Conservation (phyloP, 1,140 invertebrate genomes). For the Triops cancriformis region DNA sequence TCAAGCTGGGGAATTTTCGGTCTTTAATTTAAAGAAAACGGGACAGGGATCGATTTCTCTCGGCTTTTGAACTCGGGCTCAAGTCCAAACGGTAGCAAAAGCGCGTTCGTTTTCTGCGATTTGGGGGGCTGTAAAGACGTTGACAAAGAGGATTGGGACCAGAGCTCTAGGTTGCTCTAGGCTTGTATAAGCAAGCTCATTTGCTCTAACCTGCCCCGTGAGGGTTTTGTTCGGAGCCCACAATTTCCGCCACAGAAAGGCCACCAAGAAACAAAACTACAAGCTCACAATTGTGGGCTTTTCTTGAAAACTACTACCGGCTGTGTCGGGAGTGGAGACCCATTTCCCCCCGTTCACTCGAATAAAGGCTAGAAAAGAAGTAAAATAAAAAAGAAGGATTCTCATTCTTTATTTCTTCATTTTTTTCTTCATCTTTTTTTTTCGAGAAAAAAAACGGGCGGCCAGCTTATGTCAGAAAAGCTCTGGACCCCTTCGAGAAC, state of each 20-base stretch:
- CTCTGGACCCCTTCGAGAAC: background rate
- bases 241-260: background rate
- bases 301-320: too few species aligned
- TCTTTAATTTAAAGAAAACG: too few species aligned
- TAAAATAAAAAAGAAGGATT: background rate
- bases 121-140: background rate
- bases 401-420: background rate
- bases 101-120: background rate
- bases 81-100: background rate
- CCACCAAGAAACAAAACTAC: background rate
- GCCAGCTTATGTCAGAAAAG: background rate
- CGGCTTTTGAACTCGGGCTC: background rate
- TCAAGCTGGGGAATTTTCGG: too few species aligned
- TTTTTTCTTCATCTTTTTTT: background rate
- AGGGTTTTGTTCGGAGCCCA: background rate
- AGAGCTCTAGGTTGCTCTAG: background rate
- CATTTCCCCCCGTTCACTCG: too few species aligned
- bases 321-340: too few species aligned
- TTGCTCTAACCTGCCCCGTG: conserved; percentile 1
- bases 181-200: conserved; percentile 6
- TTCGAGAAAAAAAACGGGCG: background rate
- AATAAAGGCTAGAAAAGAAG: background rate
- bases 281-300: background rate
- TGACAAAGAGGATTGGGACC: background rate
- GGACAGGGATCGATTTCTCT: too few species aligned